Evolutionary conservation across 2,888 invertebrate genomes (phyloP), one percentile per base, ranked within the genome.

Genomic region (Callyntrura guangdongensis): DNA sequence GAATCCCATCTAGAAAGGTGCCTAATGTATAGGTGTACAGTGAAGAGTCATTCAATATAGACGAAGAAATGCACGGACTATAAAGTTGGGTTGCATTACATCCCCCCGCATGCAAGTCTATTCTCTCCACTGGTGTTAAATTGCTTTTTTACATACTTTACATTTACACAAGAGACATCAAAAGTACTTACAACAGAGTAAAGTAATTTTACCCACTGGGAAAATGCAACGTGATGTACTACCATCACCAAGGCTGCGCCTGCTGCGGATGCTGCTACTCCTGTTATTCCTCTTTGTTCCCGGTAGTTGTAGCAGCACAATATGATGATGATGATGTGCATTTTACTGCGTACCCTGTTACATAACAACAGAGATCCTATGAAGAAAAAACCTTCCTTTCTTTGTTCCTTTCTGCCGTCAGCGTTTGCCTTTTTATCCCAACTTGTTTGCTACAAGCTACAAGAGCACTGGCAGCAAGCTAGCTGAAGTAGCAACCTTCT

Each of bases 141-240:
- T 20, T 81, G 61, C 45, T 81, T 59, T 77, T 79, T 61, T 81
- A 81, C 59, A 61, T 45, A 61, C 36, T 61, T 61, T 61, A 61
- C 81, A 81, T 81, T 59, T 81, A 61, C 81, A 81, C 81, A 81
- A 36, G 81, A 81, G 81, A 81, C 61, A 81, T 81, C 17, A 36
- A 81, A 77, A 79, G 47, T 86, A 79, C 86, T 79, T 82, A 82
- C 69, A 45, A 22, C 36, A 49, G 72, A 81, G 61, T 61, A 81
- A 86, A 69, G 56, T 88, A 88, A 88, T 88, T 88, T 81, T 47
- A 64, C 87, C 87, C 87, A 82, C 22, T 88, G 87, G 87, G 87
- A 88, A 88, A 88, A 81, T 27, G 36, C 72, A 72, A 82, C 87
- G 87, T 88, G 87, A 67, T 86, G 61, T 56, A 69, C 72, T 27